phyloP scores from a whole-genome alignment of 92 coral and sea anemone species.

The Umimayanthus chanpuru region DNA sequence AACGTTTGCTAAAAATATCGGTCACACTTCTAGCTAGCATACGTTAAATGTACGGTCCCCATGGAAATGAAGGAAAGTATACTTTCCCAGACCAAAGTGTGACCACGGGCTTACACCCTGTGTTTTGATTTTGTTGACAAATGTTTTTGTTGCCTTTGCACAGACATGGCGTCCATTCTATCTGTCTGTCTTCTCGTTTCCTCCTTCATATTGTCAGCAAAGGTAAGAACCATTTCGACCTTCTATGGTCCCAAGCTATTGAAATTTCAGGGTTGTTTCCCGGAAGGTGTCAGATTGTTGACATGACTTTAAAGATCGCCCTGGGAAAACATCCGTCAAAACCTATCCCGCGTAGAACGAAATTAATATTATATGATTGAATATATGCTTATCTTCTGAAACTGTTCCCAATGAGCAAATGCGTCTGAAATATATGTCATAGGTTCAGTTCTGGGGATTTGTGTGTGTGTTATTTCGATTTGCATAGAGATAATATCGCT shows the following conservation, averaged over 20 bases:
- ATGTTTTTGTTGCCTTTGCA: neutral
- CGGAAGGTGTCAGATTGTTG: constrained; percentile 17
- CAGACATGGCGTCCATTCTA: constrained; percentile 1
- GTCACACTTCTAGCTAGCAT: too few relatives aligned
- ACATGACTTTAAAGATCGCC: constrained; percentile 2
- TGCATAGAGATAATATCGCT: neutral
- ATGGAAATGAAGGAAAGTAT: too few relatives aligned
- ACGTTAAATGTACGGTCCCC: too few relatives aligned
- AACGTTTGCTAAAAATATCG: too few relatives aligned
- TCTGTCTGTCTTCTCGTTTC: constrained; percentile 8
- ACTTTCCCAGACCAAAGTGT: too few relatives aligned
- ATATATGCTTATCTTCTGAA: neutral
- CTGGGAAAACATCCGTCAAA: neutral
- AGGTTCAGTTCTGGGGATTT: neutral
- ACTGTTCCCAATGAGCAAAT: neutral
- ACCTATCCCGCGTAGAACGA: neutral
- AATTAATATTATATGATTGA: neutral
- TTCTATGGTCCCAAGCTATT: neutral
- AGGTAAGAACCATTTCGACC: neutral
- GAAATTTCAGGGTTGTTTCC: neutral
- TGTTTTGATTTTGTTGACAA: constrained; percentile 11
- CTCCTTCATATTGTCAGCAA: neutral
- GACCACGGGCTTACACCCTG: too few relatives aligned
- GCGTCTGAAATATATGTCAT: neutral
- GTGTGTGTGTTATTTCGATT: neutral